Base-by-base conservation (phyloP, 2,113 vertebrate species). In the Oncorhynchus mykiss region DNA sequence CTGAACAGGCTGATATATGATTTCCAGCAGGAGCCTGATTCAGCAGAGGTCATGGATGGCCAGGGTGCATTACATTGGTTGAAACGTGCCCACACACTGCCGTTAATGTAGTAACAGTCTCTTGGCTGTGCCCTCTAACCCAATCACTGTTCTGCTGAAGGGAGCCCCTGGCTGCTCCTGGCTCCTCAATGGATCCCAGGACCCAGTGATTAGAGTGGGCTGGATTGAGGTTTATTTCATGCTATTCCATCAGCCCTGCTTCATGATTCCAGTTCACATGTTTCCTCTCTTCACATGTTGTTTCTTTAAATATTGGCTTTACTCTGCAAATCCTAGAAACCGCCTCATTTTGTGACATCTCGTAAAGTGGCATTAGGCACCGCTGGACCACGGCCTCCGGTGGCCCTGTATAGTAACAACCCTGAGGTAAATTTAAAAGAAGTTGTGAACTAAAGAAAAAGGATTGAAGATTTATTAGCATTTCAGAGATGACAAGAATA, bases 1-100 rank as follows among this genome's bases (percentile, higher is more conserved):
- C 59, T 22, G 20, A 62, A 22, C 16, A 16, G 59, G 59, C 59
- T 62, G n/a, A 62, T 62, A 22, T 24, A 62, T 9, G n/a, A 62
- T n/a, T 16, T n/a, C 59, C 9, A 16, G 67, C 48, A 29, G 24
- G 27, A 22, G 25, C 57, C 67, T 64, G 78, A 79, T 67, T 74
- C 60, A 75, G 81, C 73, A 84, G 83, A 88, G 88, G 86, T 89
- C 87, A 77, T 66, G 64, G 83, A 73, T 81, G 73, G 76, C 78
- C 82, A 80, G 59, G 78, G 86, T 87, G 87, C 87, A 90, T 91
- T 89, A 89, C 78, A 75, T 77, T 81, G 85, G 88, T 91, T 88
- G 87, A 87, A 90, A 80, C 84, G 60, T 54, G 67, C 64, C 69
- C 45, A 45, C 51, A 29, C 67, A 57, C 34, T 48, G 7, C 67